Percentiles rank a stretch among this genome's conserved stretches.
Evolutionary conservation across 2,113 vertebrate species (phyloP).

Genomic region (Thunnus maccoyii): DNA sequence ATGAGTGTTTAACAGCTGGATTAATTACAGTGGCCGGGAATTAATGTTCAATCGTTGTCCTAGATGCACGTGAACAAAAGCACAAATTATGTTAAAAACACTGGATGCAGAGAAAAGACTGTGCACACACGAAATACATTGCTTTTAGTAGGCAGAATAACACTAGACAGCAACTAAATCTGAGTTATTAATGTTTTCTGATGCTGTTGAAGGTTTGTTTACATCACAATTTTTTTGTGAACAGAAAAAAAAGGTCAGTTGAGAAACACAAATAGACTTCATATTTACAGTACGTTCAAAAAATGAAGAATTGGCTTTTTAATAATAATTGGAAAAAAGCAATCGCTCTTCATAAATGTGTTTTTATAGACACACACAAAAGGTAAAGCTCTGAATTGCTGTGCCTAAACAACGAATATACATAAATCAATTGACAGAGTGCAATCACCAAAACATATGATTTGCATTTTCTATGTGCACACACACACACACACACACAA

Average conservation of each 20-base stretch:
- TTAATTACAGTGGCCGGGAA: conserved; percentile 47
- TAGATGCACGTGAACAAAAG: background rate
- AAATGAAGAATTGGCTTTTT: background rate
- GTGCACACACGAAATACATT: background rate
- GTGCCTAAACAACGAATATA: conserved; percentile 23
- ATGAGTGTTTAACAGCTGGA: conserved; percentile 41
- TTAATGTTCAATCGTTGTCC: conserved; percentile 21
- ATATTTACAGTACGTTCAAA: background rate
- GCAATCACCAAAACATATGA: conserved; percentile 48
- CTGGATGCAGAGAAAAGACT: background rate
- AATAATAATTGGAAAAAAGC: background rate
- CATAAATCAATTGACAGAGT: conserved; percentile 64
- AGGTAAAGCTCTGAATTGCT: conserved; percentile 18
- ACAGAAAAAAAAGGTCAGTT: background rate
- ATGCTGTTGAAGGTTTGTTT: background rate
- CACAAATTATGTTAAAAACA: background rate
- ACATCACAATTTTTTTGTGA: background rate
- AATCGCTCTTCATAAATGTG: background rate
- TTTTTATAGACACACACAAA: background rate
- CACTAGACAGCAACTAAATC: background rate
- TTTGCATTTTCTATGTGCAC: conserved; percentile 46
- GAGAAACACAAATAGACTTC: background rate
- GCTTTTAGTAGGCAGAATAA: background rate
- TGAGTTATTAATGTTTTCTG: background rate
- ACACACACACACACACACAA: background rate